phyloP scores from a whole-genome alignment of 2,888 invertebrate genomes.

The Allophyes oxyacanthae region DNA sequence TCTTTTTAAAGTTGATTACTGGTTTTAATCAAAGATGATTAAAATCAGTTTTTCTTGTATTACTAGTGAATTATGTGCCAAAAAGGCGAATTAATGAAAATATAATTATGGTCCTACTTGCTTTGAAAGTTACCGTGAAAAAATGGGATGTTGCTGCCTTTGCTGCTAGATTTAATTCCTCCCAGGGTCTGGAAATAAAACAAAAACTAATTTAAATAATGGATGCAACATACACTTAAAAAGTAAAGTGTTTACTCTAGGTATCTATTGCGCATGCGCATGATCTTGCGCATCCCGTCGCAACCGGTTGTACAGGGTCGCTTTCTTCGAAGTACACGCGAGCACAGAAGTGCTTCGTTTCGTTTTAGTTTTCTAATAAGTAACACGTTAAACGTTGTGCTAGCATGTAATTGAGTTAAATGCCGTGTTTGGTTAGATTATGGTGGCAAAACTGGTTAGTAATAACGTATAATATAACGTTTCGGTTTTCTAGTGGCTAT shows the following conservation, averaged over 20 bases:
- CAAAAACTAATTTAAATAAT: constrained; percentile 9
- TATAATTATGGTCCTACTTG: too few species aligned
- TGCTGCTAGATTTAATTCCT: too few species aligned
- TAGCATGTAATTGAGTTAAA: constrained; percentile 36
- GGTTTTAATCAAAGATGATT: too few species aligned
- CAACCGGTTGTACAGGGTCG: constrained; percentile 56
- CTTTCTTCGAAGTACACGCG: constrained; percentile 57
- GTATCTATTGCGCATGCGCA: constrained; percentile 20
- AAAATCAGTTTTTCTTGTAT: too few species aligned
- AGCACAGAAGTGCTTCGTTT: constrained; percentile 33
- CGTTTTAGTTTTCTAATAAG: constrained; percentile 45
- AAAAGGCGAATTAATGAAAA: too few species aligned
- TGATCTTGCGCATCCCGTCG: constrained; percentile 35
- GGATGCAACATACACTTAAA: constrained; percentile 22
- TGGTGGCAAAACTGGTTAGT: constrained; percentile 11
- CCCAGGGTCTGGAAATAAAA: neutral
- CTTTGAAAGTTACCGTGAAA: too few species aligned
- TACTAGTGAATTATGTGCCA: too few species aligned
- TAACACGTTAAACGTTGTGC: constrained; percentile 15
- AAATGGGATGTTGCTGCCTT: too few species aligned
- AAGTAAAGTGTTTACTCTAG: constrained; percentile 36
- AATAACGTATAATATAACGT: too few species aligned
- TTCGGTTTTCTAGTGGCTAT: constrained; percentile 20
- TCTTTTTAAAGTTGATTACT: too few species aligned
- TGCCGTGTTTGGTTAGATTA: constrained; percentile 13